These are phyloP conservation scores for Cynopterus brachyotis DNA, from an alignment of 2,113 vertebrate genomes.

Conservation along the genomic window DNA sequence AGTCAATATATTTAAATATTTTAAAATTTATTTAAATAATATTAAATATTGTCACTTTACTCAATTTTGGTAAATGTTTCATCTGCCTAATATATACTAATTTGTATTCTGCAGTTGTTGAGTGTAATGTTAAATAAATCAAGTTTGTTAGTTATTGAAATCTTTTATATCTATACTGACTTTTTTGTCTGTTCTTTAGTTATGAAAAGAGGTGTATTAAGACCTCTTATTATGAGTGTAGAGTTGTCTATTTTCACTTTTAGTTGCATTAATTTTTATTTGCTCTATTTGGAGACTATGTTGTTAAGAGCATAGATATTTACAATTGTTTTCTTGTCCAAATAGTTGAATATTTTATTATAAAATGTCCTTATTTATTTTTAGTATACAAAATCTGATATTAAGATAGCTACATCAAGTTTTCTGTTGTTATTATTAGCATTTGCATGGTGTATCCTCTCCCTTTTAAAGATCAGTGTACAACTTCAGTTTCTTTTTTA, in stretches of 20 bases:
- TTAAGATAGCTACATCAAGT: neutral
- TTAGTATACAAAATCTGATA: neutral
- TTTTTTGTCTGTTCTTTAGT: neutral
- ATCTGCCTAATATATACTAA: neutral
- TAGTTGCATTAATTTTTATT: neutral
- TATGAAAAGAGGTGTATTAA: neutral
- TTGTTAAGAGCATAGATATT: neutral
- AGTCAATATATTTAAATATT: neutral
- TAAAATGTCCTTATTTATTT: neutral
- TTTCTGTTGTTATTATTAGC: neutral
- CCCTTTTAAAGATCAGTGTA: neutral
- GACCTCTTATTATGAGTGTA: neutral
- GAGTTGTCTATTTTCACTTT: neutral
- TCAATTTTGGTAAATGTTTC: neutral
- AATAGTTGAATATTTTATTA: neutral
- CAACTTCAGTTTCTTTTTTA: conserved; percentile 4
- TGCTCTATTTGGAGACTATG: neutral
- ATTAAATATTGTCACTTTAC: neutral
- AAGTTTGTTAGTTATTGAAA: neutral
- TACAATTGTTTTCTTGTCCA: neutral
- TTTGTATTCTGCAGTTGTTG: neutral
- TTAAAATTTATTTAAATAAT: neutral
- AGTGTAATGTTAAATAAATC: neutral
- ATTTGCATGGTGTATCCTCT: neutral
- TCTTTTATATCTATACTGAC: neutral